Base-by-base conservation (phyloP, 2,888 invertebrate species). In the Dicranocentrus wangi region DNA sequence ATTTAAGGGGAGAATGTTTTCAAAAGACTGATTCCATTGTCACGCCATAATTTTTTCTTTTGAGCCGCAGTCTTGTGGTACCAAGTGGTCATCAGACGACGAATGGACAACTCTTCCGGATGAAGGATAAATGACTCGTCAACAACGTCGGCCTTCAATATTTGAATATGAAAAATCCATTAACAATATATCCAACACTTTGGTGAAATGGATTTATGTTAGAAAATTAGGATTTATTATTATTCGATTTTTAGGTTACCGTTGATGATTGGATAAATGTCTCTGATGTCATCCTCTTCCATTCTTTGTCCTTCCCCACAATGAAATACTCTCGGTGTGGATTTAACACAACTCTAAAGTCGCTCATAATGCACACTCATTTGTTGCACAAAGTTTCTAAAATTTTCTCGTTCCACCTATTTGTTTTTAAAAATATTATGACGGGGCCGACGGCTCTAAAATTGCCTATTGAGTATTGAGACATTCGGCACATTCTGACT, bases 201-300 rank as follows among this genome's bases (percentile, higher is more conserved):
- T 32, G 5, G 32, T n/a, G n/a, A n/a, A 32, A 7, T 32, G 3
- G 3, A 32, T 32, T 32, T 32, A 32, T 32, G 32, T 32, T 7
- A 3, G 32, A 32, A 32, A 32, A 32, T 7, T 10, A 32, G 32
- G n/a, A n/a, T n/a, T n/a, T n/a, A 7, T 32, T 7, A 32, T 32
- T 32, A 10, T 32, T 3, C 10, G 10, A 32, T 32, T 32, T 7
- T 32, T 32, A 32, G 15, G 25, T 63, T 72, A 75, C 75, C 27
- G 65, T n/a, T 25, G 75, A 25, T 42, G 75, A 63, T 13, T 27
- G 7, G 15, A 63, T 5, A 39, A 72, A 72, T 1, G 65, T 39
- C 17, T 65, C 55, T 15, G 43, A 13, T 10, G 65, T 66, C 8
- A 80, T 21, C 23, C 68, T 73, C 28, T 66, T 72, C 80, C 80